Conservation (phyloP, 2,888 invertebrate genomes). For the Cataglyphis altisquamis region DNA sequence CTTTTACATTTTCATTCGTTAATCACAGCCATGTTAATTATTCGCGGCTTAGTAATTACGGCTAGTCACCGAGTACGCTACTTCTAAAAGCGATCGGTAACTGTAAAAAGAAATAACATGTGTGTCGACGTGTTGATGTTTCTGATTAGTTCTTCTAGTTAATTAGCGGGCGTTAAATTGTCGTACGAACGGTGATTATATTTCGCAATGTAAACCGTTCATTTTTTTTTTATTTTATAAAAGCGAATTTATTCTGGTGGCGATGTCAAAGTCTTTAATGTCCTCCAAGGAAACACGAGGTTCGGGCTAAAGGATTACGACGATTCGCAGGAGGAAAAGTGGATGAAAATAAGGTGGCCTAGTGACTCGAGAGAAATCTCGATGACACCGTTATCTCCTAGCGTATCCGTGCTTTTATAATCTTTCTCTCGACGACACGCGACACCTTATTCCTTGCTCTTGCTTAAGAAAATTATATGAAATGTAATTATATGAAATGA, state of each 20-base stretch:
- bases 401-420: slow-evolving; percentile 13
- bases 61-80: background rate
- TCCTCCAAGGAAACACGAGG: slow-evolving; percentile 38
- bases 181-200: background rate
- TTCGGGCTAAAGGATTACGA: slow-evolving; percentile 65
- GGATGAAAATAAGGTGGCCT: slow-evolving; percentile 62
- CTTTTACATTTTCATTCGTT: background rate
- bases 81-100: slow-evolving; percentile 7
- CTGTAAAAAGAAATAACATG: background rate
- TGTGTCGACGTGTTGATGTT: background rate
- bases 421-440: background rate
- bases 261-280: slow-evolving; percentile 65
- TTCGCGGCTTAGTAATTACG: background rate
- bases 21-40: slow-evolving; percentile 10
- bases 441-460: background rate
- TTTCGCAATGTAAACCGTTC: background rate
- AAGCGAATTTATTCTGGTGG: slow-evolving; percentile 21
- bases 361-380: slow-evolving; percentile 59
- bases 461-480: background rate
- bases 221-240: background rate
- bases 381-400: slow-evolving; percentile 49
- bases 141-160: background rate
- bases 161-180: slow-evolving; percentile 49
- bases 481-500: background rate
- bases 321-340: slow-evolving; percentile 51